phyloP scores from a whole-genome alignment of 2,113 vertebrate species.

The Aldabrachelys gigantea region DNA sequence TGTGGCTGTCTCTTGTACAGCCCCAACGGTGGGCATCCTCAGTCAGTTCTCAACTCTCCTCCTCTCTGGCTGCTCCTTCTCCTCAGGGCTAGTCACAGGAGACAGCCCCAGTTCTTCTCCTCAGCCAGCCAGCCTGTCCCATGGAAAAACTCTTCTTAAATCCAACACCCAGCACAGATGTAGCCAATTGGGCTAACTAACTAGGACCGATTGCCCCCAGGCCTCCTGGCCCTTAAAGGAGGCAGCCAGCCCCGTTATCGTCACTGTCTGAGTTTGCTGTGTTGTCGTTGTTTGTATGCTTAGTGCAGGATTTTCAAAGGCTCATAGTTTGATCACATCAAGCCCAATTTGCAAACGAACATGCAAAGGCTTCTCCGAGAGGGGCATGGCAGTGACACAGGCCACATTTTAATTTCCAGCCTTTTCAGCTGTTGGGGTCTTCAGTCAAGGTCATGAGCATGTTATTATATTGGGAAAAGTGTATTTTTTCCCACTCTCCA shows the following conservation, averaged over 20 bases:
- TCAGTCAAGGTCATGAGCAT: not conserved
- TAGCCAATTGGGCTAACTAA: not conserved
- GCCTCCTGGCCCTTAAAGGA: not conserved
- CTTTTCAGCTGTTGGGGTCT: not conserved
- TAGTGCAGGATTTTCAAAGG: not conserved
- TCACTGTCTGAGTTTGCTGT: not conserved
- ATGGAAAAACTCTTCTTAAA: not conserved
- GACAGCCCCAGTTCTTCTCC: not conserved
- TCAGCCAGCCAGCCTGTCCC: not conserved
- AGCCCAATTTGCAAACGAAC: not conserved
- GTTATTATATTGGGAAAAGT: not conserved
- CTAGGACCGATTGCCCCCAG: not conserved
- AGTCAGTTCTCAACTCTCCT: too few relatives aligned
- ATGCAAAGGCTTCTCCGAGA: not conserved
- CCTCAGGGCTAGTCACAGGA: not conserved
- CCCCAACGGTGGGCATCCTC: not conserved
- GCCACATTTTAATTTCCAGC: not conserved
- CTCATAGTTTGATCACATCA: not conserved
- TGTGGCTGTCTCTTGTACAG: not conserved
- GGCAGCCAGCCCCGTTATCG: not conserved
- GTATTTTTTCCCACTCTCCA: not conserved
- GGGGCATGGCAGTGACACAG: not conserved
- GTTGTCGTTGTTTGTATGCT: rapidly evolving
- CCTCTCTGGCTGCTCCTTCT: not conserved
- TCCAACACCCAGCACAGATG: not conserved